Percentiles rank a stretch among this genome's conserved stretches.
These are phyloP conservation scores for Hycleus cichorii DNA, from an alignment of 1,140 invertebrate genomes.

Conservation along the genomic window DNA sequence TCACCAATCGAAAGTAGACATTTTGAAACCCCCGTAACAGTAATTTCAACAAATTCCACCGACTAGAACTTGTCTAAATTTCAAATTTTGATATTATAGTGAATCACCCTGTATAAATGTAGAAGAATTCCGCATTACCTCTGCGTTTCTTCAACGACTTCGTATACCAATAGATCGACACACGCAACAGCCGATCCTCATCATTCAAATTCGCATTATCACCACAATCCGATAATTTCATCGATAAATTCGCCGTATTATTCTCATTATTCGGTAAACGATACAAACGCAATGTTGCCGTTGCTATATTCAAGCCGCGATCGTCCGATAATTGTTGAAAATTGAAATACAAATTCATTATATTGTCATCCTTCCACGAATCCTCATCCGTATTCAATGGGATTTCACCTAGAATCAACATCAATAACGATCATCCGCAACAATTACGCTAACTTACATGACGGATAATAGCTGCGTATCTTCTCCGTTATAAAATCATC, in stretches of 20 bases:
- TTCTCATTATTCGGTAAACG: slow-evolving; percentile 42
- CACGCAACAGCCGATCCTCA: slow-evolving; percentile 51
- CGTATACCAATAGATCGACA: slow-evolving; percentile 56
- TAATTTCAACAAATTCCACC: no score
- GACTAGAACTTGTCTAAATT: no score
- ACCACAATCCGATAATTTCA: slow-evolving; percentile 21
- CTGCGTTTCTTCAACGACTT: slow-evolving; percentile 47
- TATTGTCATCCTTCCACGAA: slow-evolving; percentile 44
- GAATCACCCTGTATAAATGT: no score
- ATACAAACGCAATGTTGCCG: slow-evolving; percentile 49
- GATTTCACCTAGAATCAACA: slow-evolving; percentile 42
- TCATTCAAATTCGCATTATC: slow-evolving; percentile 35
- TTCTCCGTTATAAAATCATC: slow-evolving; percentile 32
- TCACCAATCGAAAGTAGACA: no score
- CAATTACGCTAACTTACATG: slow-evolving; percentile 24
- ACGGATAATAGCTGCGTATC: slow-evolving; percentile 35
- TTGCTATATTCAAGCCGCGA: slow-evolving; percentile 43
- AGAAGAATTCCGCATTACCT: slow-evolving; percentile 33
- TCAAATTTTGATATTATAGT: no score
- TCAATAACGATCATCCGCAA: background rate
- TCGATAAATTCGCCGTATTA: slow-evolving; percentile 27
- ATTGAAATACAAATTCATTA: slow-evolving; percentile 53
- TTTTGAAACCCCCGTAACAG: no score
- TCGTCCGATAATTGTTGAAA: slow-evolving; percentile 42
- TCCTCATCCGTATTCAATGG: slow-evolving; percentile 50